Percentiles rank a stretch among this genome's conserved stretches.
Conservation (phyloP, 2,113 vertebrate genomes). For the Eidolon helvum region DNA sequence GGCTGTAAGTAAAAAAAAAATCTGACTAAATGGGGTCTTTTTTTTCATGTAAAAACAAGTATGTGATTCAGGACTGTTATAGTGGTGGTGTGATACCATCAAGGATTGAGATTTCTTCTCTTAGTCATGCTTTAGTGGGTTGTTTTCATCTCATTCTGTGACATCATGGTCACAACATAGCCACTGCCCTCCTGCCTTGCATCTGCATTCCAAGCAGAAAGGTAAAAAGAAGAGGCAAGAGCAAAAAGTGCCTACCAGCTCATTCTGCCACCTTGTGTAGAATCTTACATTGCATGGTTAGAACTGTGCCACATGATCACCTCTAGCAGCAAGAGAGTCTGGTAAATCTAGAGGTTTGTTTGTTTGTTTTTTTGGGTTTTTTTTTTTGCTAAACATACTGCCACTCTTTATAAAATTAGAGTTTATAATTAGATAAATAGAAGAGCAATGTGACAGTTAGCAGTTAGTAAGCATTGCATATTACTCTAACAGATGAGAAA, state of each 20-base stretch:
- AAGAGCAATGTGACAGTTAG: neutral
- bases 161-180: neutral
- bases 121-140: neutral
- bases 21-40: neutral
- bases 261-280: neutral
- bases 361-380: too few relatives aligned
- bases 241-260: neutral
- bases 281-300: neutral
- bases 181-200: neutral
- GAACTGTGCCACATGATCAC: neutral
- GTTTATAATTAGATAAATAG: neutral
- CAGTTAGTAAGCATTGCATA: neutral
- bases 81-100: too few relatives aligned
- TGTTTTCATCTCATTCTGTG: neutral
- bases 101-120: neutral
- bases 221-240: neutral
- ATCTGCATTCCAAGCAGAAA: neutral
- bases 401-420: neutral
- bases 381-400: neutral
- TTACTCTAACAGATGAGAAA: neutral
- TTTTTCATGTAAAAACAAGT: neutral
- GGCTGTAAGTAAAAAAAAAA: neutral
- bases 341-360: neutral
- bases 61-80: neutral
- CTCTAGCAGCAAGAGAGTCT: slow-evolving; percentile 2